phyloP scores from a whole-genome alignment of 2,888 invertebrate genomes.

The Oligia strigilis region DNA sequence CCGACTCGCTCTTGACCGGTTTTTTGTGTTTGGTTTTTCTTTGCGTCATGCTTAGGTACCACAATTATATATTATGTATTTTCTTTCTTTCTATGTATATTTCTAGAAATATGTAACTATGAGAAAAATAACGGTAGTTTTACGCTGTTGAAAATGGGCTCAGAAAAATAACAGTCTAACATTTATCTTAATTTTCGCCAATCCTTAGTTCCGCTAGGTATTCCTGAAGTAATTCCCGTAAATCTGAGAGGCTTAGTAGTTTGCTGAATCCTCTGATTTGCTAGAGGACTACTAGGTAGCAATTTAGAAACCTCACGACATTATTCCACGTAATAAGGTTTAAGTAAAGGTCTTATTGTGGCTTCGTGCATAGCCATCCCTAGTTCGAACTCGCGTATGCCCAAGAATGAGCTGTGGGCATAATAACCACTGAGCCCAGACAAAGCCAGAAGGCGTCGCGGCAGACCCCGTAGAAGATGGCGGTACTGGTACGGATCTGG shows the following conservation, averaged over 20 bases:
- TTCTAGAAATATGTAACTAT: no score
- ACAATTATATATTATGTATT: no score
- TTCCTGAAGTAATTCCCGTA: background rate
- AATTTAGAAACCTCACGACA: background rate
- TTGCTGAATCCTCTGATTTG: slow-evolving; percentile 7
- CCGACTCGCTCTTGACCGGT: no score
- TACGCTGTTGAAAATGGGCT: background rate
- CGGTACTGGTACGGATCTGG: no score
- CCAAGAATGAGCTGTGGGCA: no score
- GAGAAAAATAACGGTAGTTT: background rate
- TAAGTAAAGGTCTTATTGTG: slow-evolving; percentile 5
- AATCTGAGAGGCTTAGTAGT: slow-evolving; percentile 14
- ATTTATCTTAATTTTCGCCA: background rate
- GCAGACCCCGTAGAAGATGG: no score
- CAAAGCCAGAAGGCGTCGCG: no score
- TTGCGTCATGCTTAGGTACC: no score
- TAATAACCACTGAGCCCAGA: no score
- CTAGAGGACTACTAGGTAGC: background rate
- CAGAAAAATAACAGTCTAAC: background rate
- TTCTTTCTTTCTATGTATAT: no score
- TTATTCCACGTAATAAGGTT: slow-evolving; percentile 15
- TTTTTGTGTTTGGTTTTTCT: no score
- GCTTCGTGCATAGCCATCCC: background rate
- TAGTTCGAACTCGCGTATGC: background rate
- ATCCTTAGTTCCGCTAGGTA: background rate